A percentile compares a stretch with the other conserved stretches of the same genome.
phyloP scores from a whole-genome alignment of 2,797 vertebrate genomes.

The Acanthurus tractus region DNA sequence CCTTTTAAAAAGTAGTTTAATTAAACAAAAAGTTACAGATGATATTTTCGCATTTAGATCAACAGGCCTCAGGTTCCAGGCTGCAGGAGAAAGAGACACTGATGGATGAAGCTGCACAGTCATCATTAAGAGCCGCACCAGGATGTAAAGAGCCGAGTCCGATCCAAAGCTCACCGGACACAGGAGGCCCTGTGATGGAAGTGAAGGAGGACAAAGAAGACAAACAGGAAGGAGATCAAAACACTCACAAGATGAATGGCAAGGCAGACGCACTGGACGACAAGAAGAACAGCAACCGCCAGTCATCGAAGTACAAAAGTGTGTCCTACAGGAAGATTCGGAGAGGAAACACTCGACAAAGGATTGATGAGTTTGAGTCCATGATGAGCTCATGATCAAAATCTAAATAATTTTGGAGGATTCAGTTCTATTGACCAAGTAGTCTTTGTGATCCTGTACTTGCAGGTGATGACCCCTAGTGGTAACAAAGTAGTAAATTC shows the following conservation, averaged over 20 bases:
- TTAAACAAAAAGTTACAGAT: not conserved
- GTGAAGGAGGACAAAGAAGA: slow-evolving; percentile 36
- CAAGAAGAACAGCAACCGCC: slow-evolving; percentile 79
- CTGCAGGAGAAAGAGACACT: slow-evolving; percentile 31
- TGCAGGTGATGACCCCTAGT: not conserved
- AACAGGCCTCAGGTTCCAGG: slow-evolving; percentile 7
- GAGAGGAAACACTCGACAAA: slow-evolving; percentile 93
- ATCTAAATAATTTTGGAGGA: too few species aligned
- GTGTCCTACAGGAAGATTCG: slow-evolving; percentile 94
- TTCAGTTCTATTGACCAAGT: not conserved
- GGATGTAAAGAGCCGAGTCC: not conserved
- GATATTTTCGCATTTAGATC: slow-evolving; percentile 19
- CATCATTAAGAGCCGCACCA: not conserved
- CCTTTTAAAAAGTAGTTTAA: not conserved
- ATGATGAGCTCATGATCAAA: slow-evolving; percentile 84
- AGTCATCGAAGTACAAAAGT: slow-evolving; percentile 89
- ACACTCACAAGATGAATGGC: slow-evolving; percentile 23
- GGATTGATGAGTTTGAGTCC: slow-evolving; percentile 95
- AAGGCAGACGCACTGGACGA: slow-evolving; percentile 71
- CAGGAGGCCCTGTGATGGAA: slow-evolving; percentile 61
- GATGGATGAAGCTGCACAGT: slow-evolving; percentile 44
- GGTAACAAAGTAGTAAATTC: not conserved
- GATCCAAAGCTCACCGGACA: not conserved
- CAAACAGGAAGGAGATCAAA: slow-evolving; percentile 40
- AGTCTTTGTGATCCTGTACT: not conserved